Percentiles rank a stretch among this genome's conserved stretches.
Conservation (phyloP, 2,888 invertebrate genomes). For the Volucella zonaria region DNA sequence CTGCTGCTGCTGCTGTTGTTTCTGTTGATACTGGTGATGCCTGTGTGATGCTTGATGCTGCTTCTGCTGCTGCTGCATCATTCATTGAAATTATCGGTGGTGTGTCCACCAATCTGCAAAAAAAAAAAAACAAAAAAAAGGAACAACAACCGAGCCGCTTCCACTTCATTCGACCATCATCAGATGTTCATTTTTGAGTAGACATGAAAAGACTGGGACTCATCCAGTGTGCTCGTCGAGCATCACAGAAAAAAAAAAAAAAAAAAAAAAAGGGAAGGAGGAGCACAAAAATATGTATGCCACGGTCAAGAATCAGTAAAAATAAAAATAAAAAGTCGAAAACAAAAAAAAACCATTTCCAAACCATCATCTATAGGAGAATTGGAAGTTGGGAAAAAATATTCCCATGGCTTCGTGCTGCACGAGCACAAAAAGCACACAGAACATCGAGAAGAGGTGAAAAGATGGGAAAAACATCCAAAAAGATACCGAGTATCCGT, state of each 20-base stretch:
- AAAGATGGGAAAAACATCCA: constrained; percentile 16
- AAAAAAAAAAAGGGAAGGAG: background rate
- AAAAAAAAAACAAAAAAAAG: constrained; percentile 21
- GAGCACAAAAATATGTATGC: constrained; percentile 71
- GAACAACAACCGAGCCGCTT: constrained; percentile 38
- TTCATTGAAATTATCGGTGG: constrained; percentile 71
- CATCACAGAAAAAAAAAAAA: background rate
- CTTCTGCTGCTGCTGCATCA: constrained; percentile 60
- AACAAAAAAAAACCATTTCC: constrained; percentile 32
- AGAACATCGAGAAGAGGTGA: constrained; percentile 40
- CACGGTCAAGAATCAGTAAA: constrained; percentile 72
- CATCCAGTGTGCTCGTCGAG: background rate
- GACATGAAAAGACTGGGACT: constrained; percentile 61
- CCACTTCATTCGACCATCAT: constrained; percentile 50
- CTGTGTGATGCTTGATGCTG: constrained; percentile 9
- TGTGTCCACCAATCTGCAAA: constrained; percentile 51
- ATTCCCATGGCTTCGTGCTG: constrained; percentile 68
- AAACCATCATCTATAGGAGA: constrained; percentile 58
- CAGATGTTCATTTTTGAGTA: constrained; percentile 69
- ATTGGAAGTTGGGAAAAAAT: constrained; percentile 63
- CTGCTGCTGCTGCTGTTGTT: constrained; percentile 46
- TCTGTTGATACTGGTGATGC: background rate
- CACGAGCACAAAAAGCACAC: constrained; percentile 64
- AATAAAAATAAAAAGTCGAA: background rate
- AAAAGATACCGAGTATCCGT: constrained; percentile 37